Evolutionary conservation across 2,113 vertebrate species (phyloP), one percentile per base, ranked within the genome.

Genomic region (Gallinago media): DNA sequence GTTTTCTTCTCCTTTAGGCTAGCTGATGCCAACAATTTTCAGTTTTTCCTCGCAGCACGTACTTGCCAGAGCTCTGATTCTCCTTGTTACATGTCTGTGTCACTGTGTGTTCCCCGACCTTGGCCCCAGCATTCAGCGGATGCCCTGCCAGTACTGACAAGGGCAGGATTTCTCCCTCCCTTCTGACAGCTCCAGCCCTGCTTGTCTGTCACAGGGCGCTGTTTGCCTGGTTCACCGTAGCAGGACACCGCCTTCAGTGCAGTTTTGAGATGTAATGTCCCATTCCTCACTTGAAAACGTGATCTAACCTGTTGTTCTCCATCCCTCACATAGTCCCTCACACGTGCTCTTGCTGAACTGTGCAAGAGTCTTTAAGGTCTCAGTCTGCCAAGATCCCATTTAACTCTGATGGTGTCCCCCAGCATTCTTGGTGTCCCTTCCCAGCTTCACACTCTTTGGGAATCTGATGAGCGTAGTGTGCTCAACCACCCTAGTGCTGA

Each of bases 181-280:
- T 12, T 0, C 3, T 42, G 42, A 21, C 8, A 17, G 62, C 34
- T 44, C 6, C 13, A 38, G 63, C 18, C 65, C 40, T 25, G 59
- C 88, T 65, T n/a, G 62, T 54, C 22, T 27, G 2, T 59, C 44
- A 21, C n/a, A 40, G 61, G 1, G 1, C 3, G 1, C 32, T 14
- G 0, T 19, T 34, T 79, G 29, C 0, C 44, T 0, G 1, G 14
- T 17, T 66, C 58, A 23, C 31, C 2, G 1, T 2, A 55, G 80
- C n/a, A 92, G 34, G 70, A 49, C 9, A 2, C 21, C 34, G 50
- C 55, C 59, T 40, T 46, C 44, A 17, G 20, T 58, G 23, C 50
- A 70, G 56, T 31, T 65, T 34, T 55, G 74, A 71, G 68, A 44
- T 44, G 13, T 36, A 36, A 83, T 7, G 34, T 54, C 52, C 31